Percentiles rank a stretch among this genome's conserved stretches.
Evolutionary conservation across 2,113 vertebrate species (phyloP).

Genomic region (Vanacampus margaritifer): DNA sequence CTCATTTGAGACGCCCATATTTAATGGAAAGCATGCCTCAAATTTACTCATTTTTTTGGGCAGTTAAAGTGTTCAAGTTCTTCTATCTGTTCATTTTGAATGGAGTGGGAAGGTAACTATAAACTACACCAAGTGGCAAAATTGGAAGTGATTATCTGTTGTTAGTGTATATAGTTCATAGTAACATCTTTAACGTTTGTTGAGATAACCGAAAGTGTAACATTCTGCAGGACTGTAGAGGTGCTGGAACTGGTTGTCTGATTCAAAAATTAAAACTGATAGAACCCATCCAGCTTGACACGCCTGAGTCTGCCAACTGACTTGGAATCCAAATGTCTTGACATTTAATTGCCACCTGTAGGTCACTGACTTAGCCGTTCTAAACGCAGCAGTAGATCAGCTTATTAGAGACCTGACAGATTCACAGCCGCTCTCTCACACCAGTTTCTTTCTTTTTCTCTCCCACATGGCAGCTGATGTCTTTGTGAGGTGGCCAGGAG

Average conservation of each 20-base stretch:
- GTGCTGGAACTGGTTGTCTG: constrained; percentile 14
- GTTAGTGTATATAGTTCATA: not conserved
- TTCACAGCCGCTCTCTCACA: constrained; percentile 33
- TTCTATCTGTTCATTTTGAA: not conserved
- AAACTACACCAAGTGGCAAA: too few species aligned
- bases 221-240: constrained; percentile 22
- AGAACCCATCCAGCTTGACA: constrained; percentile 50
- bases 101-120: not conserved
- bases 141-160: not conserved
- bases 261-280: constrained; percentile 41
- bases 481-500: constrained; percentile 49
- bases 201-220: constrained; percentile 12
- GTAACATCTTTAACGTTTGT: constrained; percentile 13
- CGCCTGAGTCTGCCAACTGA: constrained; percentile 53
- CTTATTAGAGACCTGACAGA: constrained; percentile 60
- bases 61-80: not conserved
- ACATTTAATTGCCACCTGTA: constrained; percentile 72
- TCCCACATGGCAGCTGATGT: constrained; percentile 51
- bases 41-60: too few species aligned
- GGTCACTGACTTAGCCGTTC: constrained; percentile 62
- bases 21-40: too few species aligned
- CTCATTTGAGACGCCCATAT: too few species aligned
- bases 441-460: constrained; percentile 10
- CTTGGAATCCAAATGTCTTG: constrained; percentile 72
- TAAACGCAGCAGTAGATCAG: constrained; percentile 61